phyloP scores from a whole-genome alignment of 2,113 vertebrate genomes.

The human (Homo sapiens) region GRCh38 chr12:78491001-78491500 shows the following conservation, averaged over 20 bases:
- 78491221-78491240: neutral
- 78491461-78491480: too few species aligned
- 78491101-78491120: neutral
- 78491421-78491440: too few species aligned
- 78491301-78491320: neutral
- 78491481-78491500: too few species aligned
- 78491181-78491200: neutral
- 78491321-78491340: neutral
- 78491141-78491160: neutral
- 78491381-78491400: too few species aligned
- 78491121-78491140: rapidly evolving
- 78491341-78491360: neutral
- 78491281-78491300: neutral
- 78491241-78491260: neutral
- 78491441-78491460: too few species aligned
- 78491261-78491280: neutral
- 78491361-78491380: neutral
- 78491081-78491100: neutral
- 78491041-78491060: conserved; percentile 7
- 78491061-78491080: neutral
- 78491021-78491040: conserved; percentile 44
- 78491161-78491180: neutral
- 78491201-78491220: neutral
- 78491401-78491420: too few species aligned
- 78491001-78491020: conserved; percentile 56